phyloP scores from a whole-genome alignment of 2,888 invertebrate genomes.

The Agriopis aurantiaria region DNA sequence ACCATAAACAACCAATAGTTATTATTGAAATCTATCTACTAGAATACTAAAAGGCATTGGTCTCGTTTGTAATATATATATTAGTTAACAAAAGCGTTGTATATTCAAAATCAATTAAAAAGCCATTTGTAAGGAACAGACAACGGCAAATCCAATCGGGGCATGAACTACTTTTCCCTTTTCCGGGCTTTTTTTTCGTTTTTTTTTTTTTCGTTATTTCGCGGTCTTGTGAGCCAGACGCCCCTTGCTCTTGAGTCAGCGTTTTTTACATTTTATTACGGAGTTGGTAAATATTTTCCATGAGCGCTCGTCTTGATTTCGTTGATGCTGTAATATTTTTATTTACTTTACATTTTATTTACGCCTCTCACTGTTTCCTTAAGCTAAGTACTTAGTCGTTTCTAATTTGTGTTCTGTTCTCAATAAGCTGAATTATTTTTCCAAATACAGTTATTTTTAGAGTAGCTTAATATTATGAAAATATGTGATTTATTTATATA shows the following conservation, averaged over 20 bases:
- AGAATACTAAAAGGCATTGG: slow-evolving; percentile 3
- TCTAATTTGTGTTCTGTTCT: slow-evolving; percentile 21
- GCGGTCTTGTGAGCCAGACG: slow-evolving; percentile 82
- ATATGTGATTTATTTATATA: no score
- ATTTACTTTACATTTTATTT: slow-evolving; percentile 33
- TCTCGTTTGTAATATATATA: slow-evolving; percentile 40
- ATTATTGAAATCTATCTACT: neutral
- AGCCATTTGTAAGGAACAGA: slow-evolving; percentile 84
- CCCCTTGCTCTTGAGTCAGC: slow-evolving; percentile 84
- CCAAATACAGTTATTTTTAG: neutral
- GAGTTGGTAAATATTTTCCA: slow-evolving; percentile 83
- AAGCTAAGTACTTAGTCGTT: slow-evolving; percentile 11
- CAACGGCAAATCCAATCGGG: slow-evolving; percentile 83
- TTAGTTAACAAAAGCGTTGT: slow-evolving; percentile 70
- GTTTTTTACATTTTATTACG: slow-evolving; percentile 82
- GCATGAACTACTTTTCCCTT: slow-evolving; percentile 74
- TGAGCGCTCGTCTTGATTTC: slow-evolving; percentile 69
- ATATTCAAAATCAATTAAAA: slow-evolving; percentile 84
- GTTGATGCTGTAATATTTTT: slow-evolving; percentile 62
- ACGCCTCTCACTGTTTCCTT: slow-evolving; percentile 11
- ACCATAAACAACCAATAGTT: neutral
- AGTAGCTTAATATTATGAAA: no score
- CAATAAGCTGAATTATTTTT: slow-evolving; percentile 12
- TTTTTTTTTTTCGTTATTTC: slow-evolving; percentile 78
- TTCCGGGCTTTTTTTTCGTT: slow-evolving; percentile 63